Evolutionary conservation across 2,113 vertebrate genomes (phyloP).

Genomic region (Delphinapterus leucas): DNA sequence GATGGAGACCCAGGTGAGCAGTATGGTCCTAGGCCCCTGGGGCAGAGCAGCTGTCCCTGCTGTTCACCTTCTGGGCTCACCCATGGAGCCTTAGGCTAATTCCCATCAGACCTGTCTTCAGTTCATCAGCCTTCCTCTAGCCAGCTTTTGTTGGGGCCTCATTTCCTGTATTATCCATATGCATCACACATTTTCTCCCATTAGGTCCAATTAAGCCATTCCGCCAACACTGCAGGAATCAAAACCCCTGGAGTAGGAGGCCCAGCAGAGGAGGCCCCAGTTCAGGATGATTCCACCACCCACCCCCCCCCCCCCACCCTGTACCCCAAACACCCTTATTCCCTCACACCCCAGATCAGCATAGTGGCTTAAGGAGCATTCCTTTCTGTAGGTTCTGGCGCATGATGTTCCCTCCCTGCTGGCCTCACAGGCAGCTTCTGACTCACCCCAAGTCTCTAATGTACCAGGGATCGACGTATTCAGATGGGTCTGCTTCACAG

Average conservation of each 20-base stretch:
- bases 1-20: background rate
- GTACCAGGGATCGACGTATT: background rate
- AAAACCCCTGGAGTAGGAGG: constrained; percentile 1
- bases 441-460: background rate
- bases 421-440: background rate
- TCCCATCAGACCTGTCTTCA: background rate
- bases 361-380: background rate
- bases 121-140: background rate
- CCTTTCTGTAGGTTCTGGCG: background rate
- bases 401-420: background rate
- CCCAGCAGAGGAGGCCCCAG: background rate
- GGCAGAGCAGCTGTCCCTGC: background rate
- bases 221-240: background rate
- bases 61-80: background rate
- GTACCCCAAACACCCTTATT: background rate
- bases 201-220: constrained; percentile 50
- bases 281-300: background rate
- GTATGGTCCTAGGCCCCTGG: background rate
- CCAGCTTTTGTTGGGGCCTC: background rate
- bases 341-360: background rate
- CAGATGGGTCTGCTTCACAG: background rate
- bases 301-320: background rate
- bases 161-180: background rate
- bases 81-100: background rate
- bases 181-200: constrained; percentile 25